Evolutionary conservation across 1,140 invertebrate species (phyloP).

Genomic region (Brachionus asplanchnoidis): DNA sequence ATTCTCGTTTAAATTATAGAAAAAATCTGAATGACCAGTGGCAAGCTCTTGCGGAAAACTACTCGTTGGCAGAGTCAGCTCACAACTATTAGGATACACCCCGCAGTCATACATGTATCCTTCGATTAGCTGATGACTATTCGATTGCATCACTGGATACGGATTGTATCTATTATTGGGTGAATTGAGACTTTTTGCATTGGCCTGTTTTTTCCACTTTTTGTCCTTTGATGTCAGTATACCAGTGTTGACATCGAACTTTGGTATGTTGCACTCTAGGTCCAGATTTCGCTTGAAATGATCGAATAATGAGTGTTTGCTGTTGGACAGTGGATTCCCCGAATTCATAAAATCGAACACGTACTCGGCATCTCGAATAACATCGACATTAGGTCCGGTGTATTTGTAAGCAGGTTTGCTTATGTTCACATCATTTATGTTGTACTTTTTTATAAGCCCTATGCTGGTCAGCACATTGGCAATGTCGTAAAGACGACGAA

Average conservation of each 20-base stretch:
- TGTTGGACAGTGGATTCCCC: conserved; percentile 49
- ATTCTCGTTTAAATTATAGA: not conserved
- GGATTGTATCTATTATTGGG: not conserved
- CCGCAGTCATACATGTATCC: not conserved
- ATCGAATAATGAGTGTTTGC: conserved; percentile 53
- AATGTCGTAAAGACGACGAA: conserved; percentile 69
- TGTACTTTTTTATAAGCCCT: conserved; percentile 65
- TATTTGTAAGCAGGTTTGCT: conserved; percentile 68
- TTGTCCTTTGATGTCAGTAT: conserved; percentile 16
- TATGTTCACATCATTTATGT: conserved; percentile 59
- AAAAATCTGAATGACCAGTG: not conserved
- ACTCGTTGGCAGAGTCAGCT: not conserved
- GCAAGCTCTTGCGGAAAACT: not conserved
- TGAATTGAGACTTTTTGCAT: not conserved
- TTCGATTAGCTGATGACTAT: not conserved
- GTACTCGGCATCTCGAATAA: conserved; percentile 45
- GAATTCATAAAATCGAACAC: conserved; percentile 48
- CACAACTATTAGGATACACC: not conserved
- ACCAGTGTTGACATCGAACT: conserved; percentile 37
- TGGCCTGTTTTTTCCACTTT: not conserved
- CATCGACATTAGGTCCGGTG: conserved; percentile 62
- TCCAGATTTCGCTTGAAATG: conserved; percentile 43
- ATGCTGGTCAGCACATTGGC: conserved; percentile 69
- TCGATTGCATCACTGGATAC: not conserved
- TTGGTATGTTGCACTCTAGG: conserved; percentile 15